Evolutionary conservation across 2,797 vertebrate genomes (phyloP).

Genomic region (Ctenochaetus hawaiiensis): DNA sequence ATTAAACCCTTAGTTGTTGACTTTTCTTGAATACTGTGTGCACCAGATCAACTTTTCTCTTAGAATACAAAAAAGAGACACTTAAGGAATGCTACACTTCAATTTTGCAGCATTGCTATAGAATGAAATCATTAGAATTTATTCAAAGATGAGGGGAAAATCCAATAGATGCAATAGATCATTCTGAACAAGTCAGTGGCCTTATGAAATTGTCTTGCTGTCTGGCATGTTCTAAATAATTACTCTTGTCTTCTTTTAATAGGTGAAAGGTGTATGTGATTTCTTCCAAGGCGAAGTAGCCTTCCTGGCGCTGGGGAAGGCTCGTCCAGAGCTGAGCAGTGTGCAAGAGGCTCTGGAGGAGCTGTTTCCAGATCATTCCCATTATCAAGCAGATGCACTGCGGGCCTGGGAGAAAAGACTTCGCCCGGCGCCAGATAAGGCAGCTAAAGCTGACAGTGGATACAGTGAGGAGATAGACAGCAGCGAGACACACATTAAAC

Average conservation of each 20-base stretch:
- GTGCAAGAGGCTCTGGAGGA: constrained; percentile 92
- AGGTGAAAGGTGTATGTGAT: constrained; percentile 92
- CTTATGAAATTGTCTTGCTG: neutral
- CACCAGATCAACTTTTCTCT: neutral
- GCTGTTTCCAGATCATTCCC: constrained; percentile 88
- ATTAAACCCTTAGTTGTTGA: neutral
- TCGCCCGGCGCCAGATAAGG: constrained; percentile 83
- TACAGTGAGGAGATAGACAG: constrained; percentile 79
- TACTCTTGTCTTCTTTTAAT: neutral
- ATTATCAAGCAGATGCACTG: constrained; percentile 80
- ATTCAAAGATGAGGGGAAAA: neutral
- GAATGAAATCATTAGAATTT: neutral
- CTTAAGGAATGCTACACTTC: neutral
- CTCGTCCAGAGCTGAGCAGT: constrained; percentile 88
- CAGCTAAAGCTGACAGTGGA: constrained; percentile 87
- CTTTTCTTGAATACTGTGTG: neutral
- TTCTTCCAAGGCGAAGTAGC: constrained; percentile 94
- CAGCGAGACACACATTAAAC: constrained; percentile 29
- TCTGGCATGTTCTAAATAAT: neutral
- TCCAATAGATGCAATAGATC: neutral
- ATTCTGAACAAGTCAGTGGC: neutral
- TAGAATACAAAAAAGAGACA: neutral
- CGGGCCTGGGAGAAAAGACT: constrained; percentile 87
- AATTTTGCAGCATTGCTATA: neutral
- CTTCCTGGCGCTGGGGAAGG: constrained; percentile 91